Conservation (phyloP, 2,113 vertebrate species). For the Clarias magur region DNA sequence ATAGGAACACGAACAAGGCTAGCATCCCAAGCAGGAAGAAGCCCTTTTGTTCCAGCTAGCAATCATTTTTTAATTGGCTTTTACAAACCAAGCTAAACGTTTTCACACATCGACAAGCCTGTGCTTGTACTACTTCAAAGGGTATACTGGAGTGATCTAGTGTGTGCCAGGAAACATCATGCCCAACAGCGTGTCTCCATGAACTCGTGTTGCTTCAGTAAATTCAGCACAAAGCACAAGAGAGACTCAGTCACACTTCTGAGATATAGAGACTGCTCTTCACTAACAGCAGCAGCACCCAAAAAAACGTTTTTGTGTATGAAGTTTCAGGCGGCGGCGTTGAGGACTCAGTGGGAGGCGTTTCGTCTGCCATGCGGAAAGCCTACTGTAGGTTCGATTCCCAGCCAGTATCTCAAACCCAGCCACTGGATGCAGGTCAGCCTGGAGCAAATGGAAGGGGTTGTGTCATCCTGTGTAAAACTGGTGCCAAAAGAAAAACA, state of each 20-base stretch:
- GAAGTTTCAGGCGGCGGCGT: too few species aligned
- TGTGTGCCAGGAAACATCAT: not conserved
- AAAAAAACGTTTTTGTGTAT: not conserved
- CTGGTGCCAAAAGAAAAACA: too few species aligned
- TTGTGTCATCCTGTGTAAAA: too few species aligned
- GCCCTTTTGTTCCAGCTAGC: not conserved
- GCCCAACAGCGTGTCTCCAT: not conserved
- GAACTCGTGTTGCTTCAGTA: not conserved
- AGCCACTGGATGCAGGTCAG: too few species aligned
- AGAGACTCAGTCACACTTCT: not conserved
- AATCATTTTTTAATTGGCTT: not conserved
- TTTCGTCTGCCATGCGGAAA: too few species aligned
- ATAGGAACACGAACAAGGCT: slow-evolving; percentile 28
- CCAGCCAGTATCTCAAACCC: too few species aligned
- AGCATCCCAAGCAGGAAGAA: slow-evolving; percentile 33
- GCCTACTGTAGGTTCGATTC: not conserved
- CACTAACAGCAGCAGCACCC: not conserved
- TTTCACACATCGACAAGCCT: slow-evolving; percentile 42
- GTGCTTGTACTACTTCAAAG: not conserved
- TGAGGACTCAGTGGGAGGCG: too few species aligned
- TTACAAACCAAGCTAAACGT: not conserved
- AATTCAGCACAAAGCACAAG: not conserved
- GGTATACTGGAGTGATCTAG: not conserved
- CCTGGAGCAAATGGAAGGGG: too few species aligned
- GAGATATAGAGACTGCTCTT: not conserved